Evolutionary conservation across 2,113 vertebrate species (phyloP).

Genomic region (Erythrocercus mccallii): DNA sequence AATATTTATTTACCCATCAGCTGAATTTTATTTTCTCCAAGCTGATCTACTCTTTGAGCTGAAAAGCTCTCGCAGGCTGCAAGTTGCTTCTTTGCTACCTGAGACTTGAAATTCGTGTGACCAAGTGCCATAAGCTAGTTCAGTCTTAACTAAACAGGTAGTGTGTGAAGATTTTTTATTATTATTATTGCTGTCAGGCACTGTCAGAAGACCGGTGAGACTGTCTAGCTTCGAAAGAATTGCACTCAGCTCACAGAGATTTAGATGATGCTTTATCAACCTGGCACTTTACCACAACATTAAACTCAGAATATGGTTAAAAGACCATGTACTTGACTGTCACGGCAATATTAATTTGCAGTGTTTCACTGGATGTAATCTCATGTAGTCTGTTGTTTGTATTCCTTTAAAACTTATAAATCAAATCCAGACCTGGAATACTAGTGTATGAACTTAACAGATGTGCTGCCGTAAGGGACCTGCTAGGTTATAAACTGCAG

Average conservation of each 20-base stretch:
- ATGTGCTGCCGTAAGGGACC: constrained; percentile 67
- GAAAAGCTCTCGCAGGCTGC: neutral
- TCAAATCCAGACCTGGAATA: constrained; percentile 63
- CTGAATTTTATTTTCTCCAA: neutral
- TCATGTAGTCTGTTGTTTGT: constrained; percentile 41
- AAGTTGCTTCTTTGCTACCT: neutral
- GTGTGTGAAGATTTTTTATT: neutral
- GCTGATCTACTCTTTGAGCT: neutral
- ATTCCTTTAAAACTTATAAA: constrained; percentile 65
- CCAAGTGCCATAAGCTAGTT: neutral
- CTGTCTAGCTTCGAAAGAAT: neutral
- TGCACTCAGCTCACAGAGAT: constrained; percentile 21
- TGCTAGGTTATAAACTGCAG: constrained; percentile 64
- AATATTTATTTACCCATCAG: neutral
- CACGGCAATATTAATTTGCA: constrained; percentile 48
- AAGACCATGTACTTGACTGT: constrained; percentile 18
- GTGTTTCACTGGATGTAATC: constrained; percentile 33
- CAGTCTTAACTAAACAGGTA: constrained; percentile 7
- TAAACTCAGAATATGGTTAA: constrained; percentile 19
- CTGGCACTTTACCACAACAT: neutral
- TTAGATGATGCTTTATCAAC: constrained; percentile 25
- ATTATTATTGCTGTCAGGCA: constrained; percentile 36
- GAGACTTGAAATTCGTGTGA: constrained; percentile 4
- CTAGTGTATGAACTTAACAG: constrained; percentile 65
- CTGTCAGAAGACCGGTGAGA: constrained; percentile 15